Evolutionary conservation across 2,888 invertebrate genomes (phyloP).

Genomic region (Molorchus minor): DNA sequence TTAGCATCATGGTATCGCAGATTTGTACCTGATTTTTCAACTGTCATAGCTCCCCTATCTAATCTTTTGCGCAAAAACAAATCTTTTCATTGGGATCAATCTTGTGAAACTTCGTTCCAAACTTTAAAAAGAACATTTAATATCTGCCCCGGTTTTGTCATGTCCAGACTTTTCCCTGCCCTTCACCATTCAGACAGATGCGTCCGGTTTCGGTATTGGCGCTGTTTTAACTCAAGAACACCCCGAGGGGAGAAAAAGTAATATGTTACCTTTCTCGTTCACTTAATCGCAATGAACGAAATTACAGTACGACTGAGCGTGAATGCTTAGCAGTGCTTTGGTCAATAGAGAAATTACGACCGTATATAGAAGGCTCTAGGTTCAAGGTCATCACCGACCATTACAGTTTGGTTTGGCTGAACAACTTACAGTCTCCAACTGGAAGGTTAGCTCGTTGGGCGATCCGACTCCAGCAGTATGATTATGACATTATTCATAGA

Average conservation of each 20-base stretch:
- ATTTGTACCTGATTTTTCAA: not conserved
- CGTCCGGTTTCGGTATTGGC: conserved; percentile 30
- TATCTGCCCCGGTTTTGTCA: not conserved
- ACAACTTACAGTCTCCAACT: conserved; percentile 19
- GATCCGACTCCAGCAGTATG: conserved; percentile 19
- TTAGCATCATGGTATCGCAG: conserved; percentile 4
- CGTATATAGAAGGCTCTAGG: conserved; percentile 27
- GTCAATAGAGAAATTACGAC: conserved; percentile 26
- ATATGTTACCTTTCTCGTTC: not conserved
- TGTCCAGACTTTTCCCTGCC: not conserved
- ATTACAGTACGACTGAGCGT: conserved; percentile 31
- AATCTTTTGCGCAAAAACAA: not conserved
- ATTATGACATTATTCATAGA: conserved; percentile 28
- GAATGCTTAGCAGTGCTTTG: conserved; percentile 34
- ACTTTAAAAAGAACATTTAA: not conserved
- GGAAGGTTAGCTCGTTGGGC: conserved; percentile 29
- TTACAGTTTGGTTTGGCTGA: conserved; percentile 24
- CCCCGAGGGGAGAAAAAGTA: conserved; percentile 12
- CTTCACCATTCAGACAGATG: not conserved
- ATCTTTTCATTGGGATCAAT: not conserved
- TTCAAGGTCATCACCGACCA: conserved; percentile 34
- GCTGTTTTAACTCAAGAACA: conserved; percentile 25
- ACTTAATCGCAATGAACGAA: conserved; percentile 18
- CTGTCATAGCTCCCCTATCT: not conserved
- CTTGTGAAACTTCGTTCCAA: not conserved